Evolutionary conservation across 2,113 vertebrate species (phyloP).

Genomic region (Sander lucioperca): DNA sequence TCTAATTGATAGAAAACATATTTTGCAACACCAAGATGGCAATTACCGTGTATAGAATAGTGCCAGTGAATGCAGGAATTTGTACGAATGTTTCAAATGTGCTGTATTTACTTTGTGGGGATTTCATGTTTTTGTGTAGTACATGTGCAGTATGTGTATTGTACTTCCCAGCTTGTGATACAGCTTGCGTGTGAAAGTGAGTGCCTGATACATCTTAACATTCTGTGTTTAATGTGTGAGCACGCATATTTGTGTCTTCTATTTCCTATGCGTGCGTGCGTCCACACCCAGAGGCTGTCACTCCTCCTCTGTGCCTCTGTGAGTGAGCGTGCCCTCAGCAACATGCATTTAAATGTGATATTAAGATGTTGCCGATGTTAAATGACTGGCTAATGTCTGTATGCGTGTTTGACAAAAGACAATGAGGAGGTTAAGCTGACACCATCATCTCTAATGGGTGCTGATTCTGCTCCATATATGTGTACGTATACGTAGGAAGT

Average conservation of each 20-base stretch:
- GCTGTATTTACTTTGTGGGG: background rate
- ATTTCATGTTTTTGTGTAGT: background rate
- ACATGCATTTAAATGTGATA: constrained; percentile 59
- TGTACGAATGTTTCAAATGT: constrained; percentile 13
- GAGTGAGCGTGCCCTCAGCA: constrained; percentile 13
- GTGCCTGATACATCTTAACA: background rate
- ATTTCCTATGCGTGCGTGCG: background rate
- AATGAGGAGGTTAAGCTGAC: constrained; percentile 25
- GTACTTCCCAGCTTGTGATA: background rate
- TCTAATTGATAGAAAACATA: constrained; percentile 71
- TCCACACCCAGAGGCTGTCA: constrained; percentile 2
- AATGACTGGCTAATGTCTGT: constrained; percentile 26
- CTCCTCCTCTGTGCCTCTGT: constrained; percentile 23
- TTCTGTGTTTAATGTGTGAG: background rate
- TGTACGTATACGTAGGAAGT: background rate
- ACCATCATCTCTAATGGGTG: constrained; percentile 31
- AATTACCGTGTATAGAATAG: constrained; percentile 1
- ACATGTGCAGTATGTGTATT: background rate
- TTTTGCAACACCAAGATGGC: constrained; percentile 38
- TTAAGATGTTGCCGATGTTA: constrained; percentile 26
- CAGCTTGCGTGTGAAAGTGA: background rate
- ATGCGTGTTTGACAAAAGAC: constrained; percentile 22
- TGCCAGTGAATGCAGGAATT: background rate
- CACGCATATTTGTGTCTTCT: background rate
- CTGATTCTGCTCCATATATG: background rate